Base-by-base conservation (phyloP, 1,140 invertebrate species). In the Solenopsis fugax region DNA sequence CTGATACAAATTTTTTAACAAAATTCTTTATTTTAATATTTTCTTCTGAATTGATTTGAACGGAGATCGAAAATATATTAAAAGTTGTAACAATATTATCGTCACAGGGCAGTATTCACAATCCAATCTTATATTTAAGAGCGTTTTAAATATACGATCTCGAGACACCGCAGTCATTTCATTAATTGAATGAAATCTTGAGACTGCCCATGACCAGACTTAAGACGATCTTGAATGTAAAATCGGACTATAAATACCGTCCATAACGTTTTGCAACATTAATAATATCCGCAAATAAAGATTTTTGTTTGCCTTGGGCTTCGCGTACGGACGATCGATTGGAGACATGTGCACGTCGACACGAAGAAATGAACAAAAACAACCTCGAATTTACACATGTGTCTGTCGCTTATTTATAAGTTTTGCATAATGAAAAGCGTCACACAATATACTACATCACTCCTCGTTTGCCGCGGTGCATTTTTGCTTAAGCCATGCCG, bases 401-500 rank as follows among this genome's bases (percentile, higher is more conserved):
- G 21, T 64, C 13, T 69, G 12, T 52, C 72, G 24, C 16, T 60
- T 12, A 48, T 34, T 41, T 37, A 72, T 58, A 90, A 84, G 64
- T 45, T 71, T 71, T 56, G 56, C 85, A 34, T 60, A 82, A 41
- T 64, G 4, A 60, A 69, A 89, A 90, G 73, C 78, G 29, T 24
- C 78, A 88, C 75, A 69, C 87, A 50, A 84, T 69, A 45, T 58
- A 41, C 29, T n/a, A 21, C 58, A 80, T n/a, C 12, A 65, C 18
- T 16, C 45, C 0, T 72, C 77, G 41, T 56, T 77, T 52, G 37
- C 10, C 72, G 69, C 60, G 54, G 21, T 50, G 6, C 50, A 48
- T 52, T 73, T 62, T 77, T 60, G 62, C 24, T 21, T 6, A 90
- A 89, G 85, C 85, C 85, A 85, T 90, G 85, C 85, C 16, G 16